phyloP scores from a whole-genome alignment of 1,140 invertebrate genomes.

The Tigriopus japonicus region DNA sequence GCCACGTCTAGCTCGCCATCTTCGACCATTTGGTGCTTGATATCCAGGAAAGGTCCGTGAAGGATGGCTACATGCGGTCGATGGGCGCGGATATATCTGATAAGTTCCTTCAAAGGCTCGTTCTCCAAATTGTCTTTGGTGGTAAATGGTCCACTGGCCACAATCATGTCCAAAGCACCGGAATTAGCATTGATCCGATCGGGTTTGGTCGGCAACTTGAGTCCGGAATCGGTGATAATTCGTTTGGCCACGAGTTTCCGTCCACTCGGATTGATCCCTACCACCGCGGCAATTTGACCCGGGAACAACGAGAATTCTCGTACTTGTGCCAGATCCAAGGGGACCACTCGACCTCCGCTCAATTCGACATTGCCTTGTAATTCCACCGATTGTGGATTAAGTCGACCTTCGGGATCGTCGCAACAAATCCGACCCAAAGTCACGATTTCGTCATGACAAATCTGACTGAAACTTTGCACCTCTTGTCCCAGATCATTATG shows the following conservation, averaged over 20 bases:
- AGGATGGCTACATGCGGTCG: neutral
- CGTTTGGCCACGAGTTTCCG: neutral
- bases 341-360: neutral
- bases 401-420: neutral
- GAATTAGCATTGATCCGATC: neutral
- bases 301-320: conserved; percentile 2
- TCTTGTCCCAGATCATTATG: neutral
- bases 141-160: neutral
- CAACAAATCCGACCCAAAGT: conserved; percentile 5
- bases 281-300: neutral
- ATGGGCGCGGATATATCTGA: neutral
- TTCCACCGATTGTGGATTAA: neutral
- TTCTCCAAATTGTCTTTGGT: neutral
- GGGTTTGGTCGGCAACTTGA: neutral
- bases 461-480: neutral
- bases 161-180: neutral
- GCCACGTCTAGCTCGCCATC: neutral
- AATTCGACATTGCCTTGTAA: neutral
- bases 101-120: neutral
- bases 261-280: conserved; percentile 1
- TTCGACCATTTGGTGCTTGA: neutral
- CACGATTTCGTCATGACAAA: neutral
- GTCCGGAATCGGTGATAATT: neutral
- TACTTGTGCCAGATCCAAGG: neutral
- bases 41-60: neutral